These are phyloP conservation scores for Papilio polyxenes DNA, from an alignment of 1,140 invertebrate species.

Conservation along the genomic window DNA sequence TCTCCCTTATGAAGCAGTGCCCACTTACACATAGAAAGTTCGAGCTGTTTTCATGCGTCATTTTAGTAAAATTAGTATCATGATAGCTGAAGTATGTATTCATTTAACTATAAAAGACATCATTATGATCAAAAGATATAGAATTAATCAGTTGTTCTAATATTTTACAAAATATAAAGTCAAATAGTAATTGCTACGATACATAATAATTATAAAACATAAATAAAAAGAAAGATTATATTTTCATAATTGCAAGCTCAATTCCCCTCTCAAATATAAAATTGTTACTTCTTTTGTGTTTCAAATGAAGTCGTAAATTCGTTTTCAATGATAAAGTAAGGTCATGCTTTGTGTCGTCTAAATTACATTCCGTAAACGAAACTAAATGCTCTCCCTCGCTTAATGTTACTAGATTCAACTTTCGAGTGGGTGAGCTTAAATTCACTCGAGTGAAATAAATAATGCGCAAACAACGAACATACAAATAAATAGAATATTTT, in stretches of 20 bases:
- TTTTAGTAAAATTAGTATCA: too few species aligned
- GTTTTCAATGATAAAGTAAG: constrained; percentile 24
- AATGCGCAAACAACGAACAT: background rate
- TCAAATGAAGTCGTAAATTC: constrained; percentile 23
- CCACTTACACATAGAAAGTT: too few species aligned
- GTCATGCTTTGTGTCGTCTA: constrained; percentile 19
- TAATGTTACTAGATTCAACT: constrained; percentile 19
- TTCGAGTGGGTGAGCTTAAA: constrained; percentile 1
- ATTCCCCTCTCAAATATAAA: background rate
- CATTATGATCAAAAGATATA: too few species aligned
- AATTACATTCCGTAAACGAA: constrained; percentile 24
- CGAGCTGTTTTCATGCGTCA: too few species aligned
- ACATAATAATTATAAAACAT: background rate
- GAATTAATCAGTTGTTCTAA: too few species aligned
- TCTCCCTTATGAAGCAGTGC: too few species aligned
- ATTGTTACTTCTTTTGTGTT: constrained; percentile 19
- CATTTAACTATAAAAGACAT: too few species aligned
- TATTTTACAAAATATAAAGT: background rate
- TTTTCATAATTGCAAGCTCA: background rate
- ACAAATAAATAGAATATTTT: background rate
- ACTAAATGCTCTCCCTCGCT: constrained; percentile 16
- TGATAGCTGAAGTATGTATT: too few species aligned
- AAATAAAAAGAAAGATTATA: background rate
- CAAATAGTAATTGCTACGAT: background rate
- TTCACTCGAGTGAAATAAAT: constrained; percentile 16